Percentiles rank a stretch among this genome's conserved stretches.
Evolutionary conservation across 2,888 invertebrate genomes (phyloP).

Genomic region (Vesta saturnalis): DNA sequence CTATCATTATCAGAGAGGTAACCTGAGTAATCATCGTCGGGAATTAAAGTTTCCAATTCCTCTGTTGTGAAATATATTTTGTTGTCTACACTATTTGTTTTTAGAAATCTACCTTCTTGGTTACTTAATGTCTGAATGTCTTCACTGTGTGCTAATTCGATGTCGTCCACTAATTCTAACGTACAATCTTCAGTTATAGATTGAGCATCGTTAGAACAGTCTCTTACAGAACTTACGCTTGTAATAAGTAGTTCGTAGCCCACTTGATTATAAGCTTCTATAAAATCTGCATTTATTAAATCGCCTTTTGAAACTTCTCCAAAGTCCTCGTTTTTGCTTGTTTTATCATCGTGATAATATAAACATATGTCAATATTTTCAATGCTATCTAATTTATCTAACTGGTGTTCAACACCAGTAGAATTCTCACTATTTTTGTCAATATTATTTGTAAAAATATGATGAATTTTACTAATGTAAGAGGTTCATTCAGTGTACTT

Average conservation of each 20-base stretch:
- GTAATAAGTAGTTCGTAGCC: slow-evolving; percentile 51
- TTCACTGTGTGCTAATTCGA: neutral
- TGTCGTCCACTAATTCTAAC: neutral
- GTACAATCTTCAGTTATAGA: neutral
- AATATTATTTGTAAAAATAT: neutral
- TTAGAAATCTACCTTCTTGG: neutral
- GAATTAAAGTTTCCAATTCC: neutral
- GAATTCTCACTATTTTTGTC: neutral
- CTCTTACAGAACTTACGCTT: slow-evolving; percentile 16
- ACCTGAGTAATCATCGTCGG: slow-evolving; percentile 4
- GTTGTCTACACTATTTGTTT: neutral
- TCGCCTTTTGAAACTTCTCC: neutral
- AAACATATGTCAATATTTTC: neutral
- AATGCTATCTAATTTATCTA: neutral
- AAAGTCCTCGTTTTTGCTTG: neutral
- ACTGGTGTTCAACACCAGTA: neutral
- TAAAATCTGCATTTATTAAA: slow-evolving; percentile 40
- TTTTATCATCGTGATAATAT: neutral
- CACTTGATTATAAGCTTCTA: slow-evolving; percentile 54
- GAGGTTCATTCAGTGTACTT: neutral
- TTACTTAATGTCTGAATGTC: neutral
- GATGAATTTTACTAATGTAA: neutral
- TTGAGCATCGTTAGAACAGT: no score
- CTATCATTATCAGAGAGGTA: neutral
- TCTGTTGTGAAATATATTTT: neutral